Evolutionary conservation across 2,888 invertebrate species (phyloP).

Genomic region (Dicyrtomina minuta): DNA sequence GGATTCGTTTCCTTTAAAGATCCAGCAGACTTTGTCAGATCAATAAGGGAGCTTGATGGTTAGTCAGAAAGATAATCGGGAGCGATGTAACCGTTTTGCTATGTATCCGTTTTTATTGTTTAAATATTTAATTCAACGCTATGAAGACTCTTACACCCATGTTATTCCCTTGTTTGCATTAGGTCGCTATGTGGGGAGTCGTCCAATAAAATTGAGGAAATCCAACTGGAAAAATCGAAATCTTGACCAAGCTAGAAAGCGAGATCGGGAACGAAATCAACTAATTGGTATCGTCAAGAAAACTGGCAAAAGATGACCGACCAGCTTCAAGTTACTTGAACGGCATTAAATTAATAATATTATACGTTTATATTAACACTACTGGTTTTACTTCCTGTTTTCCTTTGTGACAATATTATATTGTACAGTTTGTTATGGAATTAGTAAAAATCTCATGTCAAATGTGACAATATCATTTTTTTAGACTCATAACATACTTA

Average conservation of each 20-base stretch:
- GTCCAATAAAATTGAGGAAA: constrained; percentile 96
- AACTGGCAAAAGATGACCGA: not conserved
- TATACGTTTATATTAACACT: not conserved
- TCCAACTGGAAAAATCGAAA: constrained; percentile 94
- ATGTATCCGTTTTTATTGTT: constrained; percentile 3
- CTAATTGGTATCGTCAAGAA: constrained; percentile 49
- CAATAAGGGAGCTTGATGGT: constrained; percentile 99
- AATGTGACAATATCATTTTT: too few species aligned
- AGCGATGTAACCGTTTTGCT: not conserved
- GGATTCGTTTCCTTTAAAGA: constrained; percentile 98
- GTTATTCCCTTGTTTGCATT: constrained; percentile 55
- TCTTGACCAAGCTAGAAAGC: constrained; percentile 89
- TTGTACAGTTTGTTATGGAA: too few species aligned
- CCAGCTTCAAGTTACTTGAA: not conserved
- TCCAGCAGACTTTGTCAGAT: constrained; percentile 94
- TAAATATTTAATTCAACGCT: too few species aligned
- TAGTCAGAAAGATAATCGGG: constrained; percentile 56
- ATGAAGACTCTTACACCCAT: not conserved
- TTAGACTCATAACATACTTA: too few species aligned
- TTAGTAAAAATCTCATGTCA: too few species aligned
- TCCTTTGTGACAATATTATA: too few species aligned
- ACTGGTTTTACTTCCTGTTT: not conserved
- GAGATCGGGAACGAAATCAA: constrained; percentile 77
- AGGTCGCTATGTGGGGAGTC: constrained; percentile 97
- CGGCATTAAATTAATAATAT: not conserved